Base-by-base conservation (phyloP, 2,113 vertebrate species). In the Pseudolaguvia tuberculata region DNA sequence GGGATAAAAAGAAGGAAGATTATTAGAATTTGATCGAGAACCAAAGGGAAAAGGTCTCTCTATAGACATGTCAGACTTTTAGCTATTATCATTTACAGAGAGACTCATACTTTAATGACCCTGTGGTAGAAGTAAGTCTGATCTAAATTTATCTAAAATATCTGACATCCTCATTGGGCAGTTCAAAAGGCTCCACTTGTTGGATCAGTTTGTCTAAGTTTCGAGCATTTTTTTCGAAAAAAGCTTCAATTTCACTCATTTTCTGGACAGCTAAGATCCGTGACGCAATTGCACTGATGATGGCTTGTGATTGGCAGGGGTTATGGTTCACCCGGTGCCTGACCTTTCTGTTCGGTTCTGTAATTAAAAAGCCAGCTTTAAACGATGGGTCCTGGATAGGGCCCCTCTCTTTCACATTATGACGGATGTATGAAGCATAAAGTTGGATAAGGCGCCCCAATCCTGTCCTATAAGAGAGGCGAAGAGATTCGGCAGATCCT, bases 261-360 rank as follows among this genome's bases (percentile, higher is more conserved):
- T 88, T 85, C 75, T 89, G 89, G 8, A 79, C 52, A 0, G 81
- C 84, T 2, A 91, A 79, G 10, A 91, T 84, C 1, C 78, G 84
- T 3, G 56, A 79, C 45, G 87, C 78, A 20, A 91, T 50, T 21
- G 84, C 85, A 27, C 82, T 62, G 4, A 82, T 85, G 61, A 92
- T 89, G 31, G 83, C 86, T 4, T 81, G 76, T 48, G 90, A 86
- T 78, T 90, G 73, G 73, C 91, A 92, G 50, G 82, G 68, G 47
- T 81, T 86, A 62, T 92, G 90, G 53, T 50, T 78, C 55, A 92
- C 84, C 0, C n/a, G 62, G 79, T 92, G 91, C 72, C 85, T 86
- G 66, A 91, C 68, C 4, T 91, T 90, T 63, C 79, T 87, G 23
- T 13, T 63, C 0, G 84, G 80, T 61, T 91, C 91, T 0, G 91